Conservation (phyloP, 2,113 vertebrate genomes). For the Potamarius usumacintae region DNA sequence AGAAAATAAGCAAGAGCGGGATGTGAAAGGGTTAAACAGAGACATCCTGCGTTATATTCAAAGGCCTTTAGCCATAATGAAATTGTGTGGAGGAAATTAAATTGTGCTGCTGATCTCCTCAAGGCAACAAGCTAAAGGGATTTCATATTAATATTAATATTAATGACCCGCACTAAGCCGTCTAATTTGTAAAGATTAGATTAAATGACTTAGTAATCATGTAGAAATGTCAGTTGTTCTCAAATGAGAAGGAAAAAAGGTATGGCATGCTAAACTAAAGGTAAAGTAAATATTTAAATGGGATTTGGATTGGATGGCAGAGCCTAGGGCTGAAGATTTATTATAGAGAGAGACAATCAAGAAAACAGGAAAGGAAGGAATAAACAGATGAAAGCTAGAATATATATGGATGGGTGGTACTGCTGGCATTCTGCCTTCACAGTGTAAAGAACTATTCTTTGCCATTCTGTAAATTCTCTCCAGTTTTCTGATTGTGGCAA, state of each 20-base stretch:
- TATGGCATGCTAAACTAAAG: background rate
- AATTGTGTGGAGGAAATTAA: slow-evolving; percentile 23
- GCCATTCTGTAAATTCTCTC: background rate
- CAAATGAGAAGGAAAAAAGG: background rate
- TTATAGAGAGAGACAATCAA: background rate
- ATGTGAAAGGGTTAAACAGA: slow-evolving; percentile 1
- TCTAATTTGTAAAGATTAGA: slow-evolving; percentile 19
- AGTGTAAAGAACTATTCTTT: background rate
- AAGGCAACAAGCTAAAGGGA: background rate
- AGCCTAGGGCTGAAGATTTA: background rate
- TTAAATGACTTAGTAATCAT: background rate
- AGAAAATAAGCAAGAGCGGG: background rate
- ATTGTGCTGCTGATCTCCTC: slow-evolving; percentile 1
- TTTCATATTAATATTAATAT: slow-evolving; percentile 16
- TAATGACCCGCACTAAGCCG: background rate
- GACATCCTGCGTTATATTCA: background rate
- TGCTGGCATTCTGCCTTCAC: background rate
- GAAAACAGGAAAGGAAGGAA: background rate
- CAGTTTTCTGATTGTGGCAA: background rate
- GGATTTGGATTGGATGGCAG: background rate
- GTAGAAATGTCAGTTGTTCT: background rate
- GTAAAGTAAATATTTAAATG: background rate
- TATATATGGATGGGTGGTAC: background rate
- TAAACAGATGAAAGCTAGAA: background rate
- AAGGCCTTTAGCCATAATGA: background rate